phyloP scores from a whole-genome alignment of 2,113 vertebrate genomes.

The Muntiacus muntjak region DNA sequence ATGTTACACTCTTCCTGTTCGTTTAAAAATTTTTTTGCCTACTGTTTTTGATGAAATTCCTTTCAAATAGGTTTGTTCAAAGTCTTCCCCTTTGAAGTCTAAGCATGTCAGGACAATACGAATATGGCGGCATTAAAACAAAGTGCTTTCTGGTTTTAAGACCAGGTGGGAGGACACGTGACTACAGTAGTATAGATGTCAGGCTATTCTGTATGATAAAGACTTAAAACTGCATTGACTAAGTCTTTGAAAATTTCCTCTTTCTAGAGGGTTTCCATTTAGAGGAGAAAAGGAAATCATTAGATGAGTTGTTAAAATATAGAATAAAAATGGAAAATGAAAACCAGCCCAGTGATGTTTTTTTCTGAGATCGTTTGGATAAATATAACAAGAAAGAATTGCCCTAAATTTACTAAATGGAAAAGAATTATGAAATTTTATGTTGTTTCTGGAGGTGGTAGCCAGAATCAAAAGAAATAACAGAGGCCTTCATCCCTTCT shows the following conservation, averaged over 20 bases:
- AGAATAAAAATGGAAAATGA: constrained; percentile 16
- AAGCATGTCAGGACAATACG: constrained; percentile 52
- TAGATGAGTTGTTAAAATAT: not conserved
- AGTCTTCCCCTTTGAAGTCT: constrained; percentile 58
- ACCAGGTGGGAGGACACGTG: not conserved
- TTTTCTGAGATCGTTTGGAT: not conserved
- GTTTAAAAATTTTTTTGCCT: constrained; percentile 59
- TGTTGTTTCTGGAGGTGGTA: not conserved
- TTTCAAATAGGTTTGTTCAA: constrained; percentile 63
- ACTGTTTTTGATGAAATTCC: not conserved
- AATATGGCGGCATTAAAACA: constrained; percentile 66
- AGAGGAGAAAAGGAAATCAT: not conserved
- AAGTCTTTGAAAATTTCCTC: not conserved
- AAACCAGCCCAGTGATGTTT: not conserved
- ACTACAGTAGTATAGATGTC: not conserved
- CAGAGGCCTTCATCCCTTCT: not conserved
- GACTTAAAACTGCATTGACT: not conserved
- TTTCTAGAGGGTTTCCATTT: not conserved
- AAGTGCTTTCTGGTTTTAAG: constrained; percentile 69
- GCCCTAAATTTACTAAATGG: not conserved
- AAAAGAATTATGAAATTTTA: not conserved
- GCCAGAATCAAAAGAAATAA: not conserved
- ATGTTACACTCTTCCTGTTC: constrained; percentile 61
- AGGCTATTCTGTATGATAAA: not conserved
- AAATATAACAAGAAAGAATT: not conserved